Conservation (phyloP, 2,888 invertebrate genomes). For the Tuberolachnus salignus region DNA sequence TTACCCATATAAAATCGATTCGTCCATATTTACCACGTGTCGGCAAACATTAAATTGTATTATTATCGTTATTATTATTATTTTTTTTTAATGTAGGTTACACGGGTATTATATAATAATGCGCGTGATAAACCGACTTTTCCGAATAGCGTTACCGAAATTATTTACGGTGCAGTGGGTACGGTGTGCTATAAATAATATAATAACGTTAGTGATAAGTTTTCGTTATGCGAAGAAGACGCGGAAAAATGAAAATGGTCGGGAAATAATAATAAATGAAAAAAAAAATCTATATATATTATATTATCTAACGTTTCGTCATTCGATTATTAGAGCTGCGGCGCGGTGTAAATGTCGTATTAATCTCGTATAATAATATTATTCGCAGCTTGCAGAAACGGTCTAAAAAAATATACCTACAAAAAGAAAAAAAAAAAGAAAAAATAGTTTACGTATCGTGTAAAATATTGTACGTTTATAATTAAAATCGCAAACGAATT, state of each 20-base stretch:
- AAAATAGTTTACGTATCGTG: too few species aligned
- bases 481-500: too few species aligned
- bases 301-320: not conserved
- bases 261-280: not conserved
- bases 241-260: not conserved
- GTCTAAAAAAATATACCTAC: too few species aligned
- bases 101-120: not conserved
- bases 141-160: constrained; percentile 11
- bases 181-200: not conserved
- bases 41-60: not conserved
- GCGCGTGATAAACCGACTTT: not conserved
- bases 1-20: constrained; percentile 7
- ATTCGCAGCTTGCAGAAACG: too few species aligned
- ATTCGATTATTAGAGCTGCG: too few species aligned
- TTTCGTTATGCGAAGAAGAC: not conserved
- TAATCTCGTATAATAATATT: too few species aligned
- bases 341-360: too few species aligned
- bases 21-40: not conserved
- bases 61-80: not conserved
- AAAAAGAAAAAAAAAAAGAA: too few species aligned
- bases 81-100: constrained; percentile 2
- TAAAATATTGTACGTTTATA: too few species aligned
- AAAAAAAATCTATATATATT: too few species aligned
- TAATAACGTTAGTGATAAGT: not conserved
- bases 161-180: not conserved